These are phyloP conservation scores for Drosophila parthenogenetica DNA, from an alignment of 2,888 invertebrate genomes.

Conservation along the genomic window DNA sequence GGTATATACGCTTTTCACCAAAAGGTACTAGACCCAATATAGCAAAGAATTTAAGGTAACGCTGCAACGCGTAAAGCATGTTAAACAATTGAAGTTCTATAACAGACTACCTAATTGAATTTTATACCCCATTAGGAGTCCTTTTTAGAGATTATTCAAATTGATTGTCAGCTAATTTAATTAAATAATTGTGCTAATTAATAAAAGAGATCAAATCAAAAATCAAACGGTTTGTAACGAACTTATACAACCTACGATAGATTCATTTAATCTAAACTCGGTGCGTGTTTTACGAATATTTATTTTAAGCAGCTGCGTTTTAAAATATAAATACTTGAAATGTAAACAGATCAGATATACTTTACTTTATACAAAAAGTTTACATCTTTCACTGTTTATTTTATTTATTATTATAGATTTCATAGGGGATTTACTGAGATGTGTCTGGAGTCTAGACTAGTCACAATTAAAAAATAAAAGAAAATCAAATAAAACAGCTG, in stretches of 20 bases:
- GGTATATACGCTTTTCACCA: conserved; percentile 29
- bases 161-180: conserved; percentile 31
- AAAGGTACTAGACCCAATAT: conserved; percentile 75
- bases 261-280: too few species aligned
- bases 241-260: too few species aligned
- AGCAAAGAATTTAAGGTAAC: conserved; percentile 67
- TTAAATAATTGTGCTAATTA: conserved; percentile 43
- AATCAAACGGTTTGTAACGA: too few species aligned
- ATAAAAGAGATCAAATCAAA: not conserved
- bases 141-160: conserved; percentile 4
- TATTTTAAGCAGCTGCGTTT: too few species aligned
- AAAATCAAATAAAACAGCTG: not conserved
- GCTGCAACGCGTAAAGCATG: conserved; percentile 68
- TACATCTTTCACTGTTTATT: too few species aligned
- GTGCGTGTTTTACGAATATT: too few species aligned
- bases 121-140: not conserved
- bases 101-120: conserved; percentile 1
- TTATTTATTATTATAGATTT: too few species aligned
- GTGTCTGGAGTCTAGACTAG: conserved; percentile 6
- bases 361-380: too few species aligned
- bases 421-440: not conserved
- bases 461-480: not conserved
- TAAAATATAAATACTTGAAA: too few species aligned
- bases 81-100: not conserved
- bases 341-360: too few species aligned